Evolutionary conservation across 30 jellyfish, hydroid and myxozoan species (phyloP).

Genomic region (Pelagia noctiluca): DNA sequence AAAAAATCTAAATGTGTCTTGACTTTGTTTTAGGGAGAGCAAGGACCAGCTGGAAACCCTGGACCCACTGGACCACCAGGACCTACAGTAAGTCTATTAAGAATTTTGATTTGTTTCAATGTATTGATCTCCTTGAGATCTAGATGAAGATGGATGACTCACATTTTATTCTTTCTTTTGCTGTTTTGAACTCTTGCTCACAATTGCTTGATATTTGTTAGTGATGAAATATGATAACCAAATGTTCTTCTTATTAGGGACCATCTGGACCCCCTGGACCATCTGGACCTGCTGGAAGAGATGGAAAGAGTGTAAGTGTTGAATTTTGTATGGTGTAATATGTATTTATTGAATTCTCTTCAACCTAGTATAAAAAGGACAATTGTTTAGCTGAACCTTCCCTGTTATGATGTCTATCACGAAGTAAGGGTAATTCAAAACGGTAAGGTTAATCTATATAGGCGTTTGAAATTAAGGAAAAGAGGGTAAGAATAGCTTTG

Average conservation of each 20-base stretch:
- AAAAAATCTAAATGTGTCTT: not conserved
- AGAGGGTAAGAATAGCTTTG: too few relatives aligned
- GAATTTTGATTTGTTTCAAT: not conserved
- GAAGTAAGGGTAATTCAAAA: too few relatives aligned
- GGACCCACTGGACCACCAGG: conserved; percentile 96
- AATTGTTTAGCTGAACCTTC: too few relatives aligned
- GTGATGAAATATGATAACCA: too few relatives aligned
- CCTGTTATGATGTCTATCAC: too few relatives aligned
- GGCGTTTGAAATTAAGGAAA: too few relatives aligned
- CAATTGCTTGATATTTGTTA: too few relatives aligned
- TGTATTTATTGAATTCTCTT: not conserved
- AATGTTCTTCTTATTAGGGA: conserved; percentile 66
- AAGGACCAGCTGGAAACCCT: conserved; percentile 89
- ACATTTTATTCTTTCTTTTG: too few relatives aligned
- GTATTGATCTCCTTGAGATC: not conserved
- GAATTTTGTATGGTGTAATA: not conserved
- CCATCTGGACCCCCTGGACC: conserved; percentile 95
- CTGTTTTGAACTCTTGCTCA: too few relatives aligned
- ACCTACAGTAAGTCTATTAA: conserved; percentile 59
- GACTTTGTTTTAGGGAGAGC: conserved; percentile 72
- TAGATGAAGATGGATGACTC: too few relatives aligned
- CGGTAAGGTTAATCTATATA: too few relatives aligned
- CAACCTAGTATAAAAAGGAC: not conserved
- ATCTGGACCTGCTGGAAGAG: conserved; percentile 89
- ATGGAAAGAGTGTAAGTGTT: conserved; percentile 84